These are phyloP conservation scores for Euzophera pinguis DNA, from an alignment of 2,888 invertebrate species.

Conservation along the genomic window DNA sequence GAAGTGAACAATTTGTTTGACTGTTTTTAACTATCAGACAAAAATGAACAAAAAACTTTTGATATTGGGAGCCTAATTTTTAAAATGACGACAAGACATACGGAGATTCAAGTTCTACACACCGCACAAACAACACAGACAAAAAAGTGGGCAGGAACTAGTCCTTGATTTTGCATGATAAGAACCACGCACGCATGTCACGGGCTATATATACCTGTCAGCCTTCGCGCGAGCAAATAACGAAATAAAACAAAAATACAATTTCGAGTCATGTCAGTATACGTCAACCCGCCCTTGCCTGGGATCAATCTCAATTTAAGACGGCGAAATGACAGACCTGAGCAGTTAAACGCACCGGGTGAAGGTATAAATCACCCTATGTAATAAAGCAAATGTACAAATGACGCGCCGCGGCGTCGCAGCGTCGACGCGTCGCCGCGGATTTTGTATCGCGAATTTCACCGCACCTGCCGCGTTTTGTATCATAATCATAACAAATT, in stretches of 20 bases:
- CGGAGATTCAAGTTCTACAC: too few species aligned
- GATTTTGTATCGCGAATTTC: conserved; percentile 21
- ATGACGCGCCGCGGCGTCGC: conserved; percentile 48
- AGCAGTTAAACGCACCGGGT: conserved; percentile 77
- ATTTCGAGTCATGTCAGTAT: conserved; percentile 47
- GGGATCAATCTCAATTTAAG: conserved; percentile 78
- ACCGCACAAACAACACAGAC: too few species aligned
- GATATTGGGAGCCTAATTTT: too few species aligned
- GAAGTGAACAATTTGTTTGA: too few species aligned
- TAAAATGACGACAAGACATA: too few species aligned
- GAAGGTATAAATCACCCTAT: conserved; percentile 69
- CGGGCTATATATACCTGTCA: conserved; percentile 1
- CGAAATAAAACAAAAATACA: conserved; percentile 55
- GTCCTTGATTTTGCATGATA: neutral
- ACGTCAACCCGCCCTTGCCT: conserved; percentile 54
- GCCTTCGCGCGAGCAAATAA: conserved; percentile 24
- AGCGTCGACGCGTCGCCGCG: conserved; percentile 16
- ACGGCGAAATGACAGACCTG: conserved; percentile 73
- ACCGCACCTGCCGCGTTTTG: conserved; percentile 47
- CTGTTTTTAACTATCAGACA: too few species aligned
- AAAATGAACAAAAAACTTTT: too few species aligned
- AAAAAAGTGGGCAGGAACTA: too few species aligned
- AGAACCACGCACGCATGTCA: neutral
- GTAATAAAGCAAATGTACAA: conserved; percentile 74
- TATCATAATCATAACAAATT: neutral